These are phyloP conservation scores for Amblyopsis hoosieri DNA, from an alignment of 2,797 vertebrate species.

Conservation along the genomic window DNA sequence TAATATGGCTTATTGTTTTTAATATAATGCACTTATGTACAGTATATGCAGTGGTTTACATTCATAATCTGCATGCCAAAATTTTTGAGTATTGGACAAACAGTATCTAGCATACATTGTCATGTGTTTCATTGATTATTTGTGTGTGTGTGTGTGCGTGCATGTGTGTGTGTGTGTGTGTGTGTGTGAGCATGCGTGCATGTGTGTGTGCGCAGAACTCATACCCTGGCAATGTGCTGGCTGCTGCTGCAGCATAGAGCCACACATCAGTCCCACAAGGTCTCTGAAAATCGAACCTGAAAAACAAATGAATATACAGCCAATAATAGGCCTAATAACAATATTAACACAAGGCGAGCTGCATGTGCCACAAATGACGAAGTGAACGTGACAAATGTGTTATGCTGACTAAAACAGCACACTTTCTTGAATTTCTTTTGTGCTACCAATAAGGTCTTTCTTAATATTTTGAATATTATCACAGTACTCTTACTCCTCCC, in stretches of 20 bases:
- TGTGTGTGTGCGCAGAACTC: not conserved
- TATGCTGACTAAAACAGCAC: not conserved
- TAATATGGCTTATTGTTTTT: no score
- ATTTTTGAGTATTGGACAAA: no score
- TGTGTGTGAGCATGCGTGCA: not conserved
- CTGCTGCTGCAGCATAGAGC: constrained; percentile 1
- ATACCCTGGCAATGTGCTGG: not conserved
- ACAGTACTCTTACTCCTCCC: not conserved
- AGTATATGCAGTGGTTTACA: no score
- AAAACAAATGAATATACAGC: not conserved
- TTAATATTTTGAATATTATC: not conserved
- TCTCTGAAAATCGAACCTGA: not conserved
- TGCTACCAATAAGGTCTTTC: not conserved
- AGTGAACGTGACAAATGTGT: not conserved
- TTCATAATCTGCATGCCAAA: no score
- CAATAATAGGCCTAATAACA: not conserved
- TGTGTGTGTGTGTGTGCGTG: not conserved
- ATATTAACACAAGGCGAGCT: not conserved
- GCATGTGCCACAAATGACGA: not conserved
- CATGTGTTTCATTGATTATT: not conserved
- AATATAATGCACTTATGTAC: no score
- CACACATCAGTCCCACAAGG: not conserved
- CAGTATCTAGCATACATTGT: not conserved
- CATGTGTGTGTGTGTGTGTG: not conserved
- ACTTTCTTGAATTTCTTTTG: not conserved